Conservation (phyloP, 2,113 vertebrate genomes). For the Rhineura floridana region DNA sequence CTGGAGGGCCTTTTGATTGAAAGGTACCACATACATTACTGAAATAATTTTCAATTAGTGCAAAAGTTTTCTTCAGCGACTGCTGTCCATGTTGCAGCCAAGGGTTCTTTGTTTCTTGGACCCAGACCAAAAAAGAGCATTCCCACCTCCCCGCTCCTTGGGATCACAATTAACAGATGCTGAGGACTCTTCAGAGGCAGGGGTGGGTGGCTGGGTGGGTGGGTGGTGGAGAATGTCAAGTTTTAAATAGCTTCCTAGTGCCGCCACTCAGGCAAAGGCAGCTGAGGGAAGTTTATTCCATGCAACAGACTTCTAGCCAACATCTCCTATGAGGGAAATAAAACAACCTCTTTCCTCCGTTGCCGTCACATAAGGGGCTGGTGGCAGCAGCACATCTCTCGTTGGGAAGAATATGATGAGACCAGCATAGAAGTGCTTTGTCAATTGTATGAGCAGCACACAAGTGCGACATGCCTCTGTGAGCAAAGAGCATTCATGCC, state of each 20-base stretch:
- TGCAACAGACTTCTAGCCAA: conserved; percentile 70
- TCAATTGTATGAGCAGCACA: too few relatives aligned
- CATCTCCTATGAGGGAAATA: conserved; percentile 70
- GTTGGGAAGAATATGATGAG: too few relatives aligned
- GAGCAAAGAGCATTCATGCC: conserved; percentile 51
- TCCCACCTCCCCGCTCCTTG: conserved; percentile 18
- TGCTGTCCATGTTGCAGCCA: background rate
- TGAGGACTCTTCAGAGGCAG: conserved; percentile 74
- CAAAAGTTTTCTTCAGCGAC: background rate
- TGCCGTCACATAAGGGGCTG: background rate
- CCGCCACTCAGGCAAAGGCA: conserved; percentile 77
- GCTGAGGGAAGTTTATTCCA: conserved; percentile 77
- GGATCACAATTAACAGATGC: conserved; percentile 89
- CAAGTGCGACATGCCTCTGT: conserved; percentile 61
- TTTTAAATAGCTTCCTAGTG: conserved; percentile 83
- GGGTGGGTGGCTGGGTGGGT: conserved; percentile 45
- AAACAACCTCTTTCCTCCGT: conserved; percentile 17
- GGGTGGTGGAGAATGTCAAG: conserved; percentile 82
- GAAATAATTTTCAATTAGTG: background rate
- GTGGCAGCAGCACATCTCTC: too few relatives aligned
- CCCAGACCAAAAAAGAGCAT: background rate
- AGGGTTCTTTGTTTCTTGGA: background rate
- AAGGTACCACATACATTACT: background rate
- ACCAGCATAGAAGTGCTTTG: too few relatives aligned
- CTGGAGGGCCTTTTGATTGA: background rate